These are phyloP conservation scores for Globia sparganii DNA, from an alignment of 2,888 invertebrate species.

Conservation along the genomic window DNA sequence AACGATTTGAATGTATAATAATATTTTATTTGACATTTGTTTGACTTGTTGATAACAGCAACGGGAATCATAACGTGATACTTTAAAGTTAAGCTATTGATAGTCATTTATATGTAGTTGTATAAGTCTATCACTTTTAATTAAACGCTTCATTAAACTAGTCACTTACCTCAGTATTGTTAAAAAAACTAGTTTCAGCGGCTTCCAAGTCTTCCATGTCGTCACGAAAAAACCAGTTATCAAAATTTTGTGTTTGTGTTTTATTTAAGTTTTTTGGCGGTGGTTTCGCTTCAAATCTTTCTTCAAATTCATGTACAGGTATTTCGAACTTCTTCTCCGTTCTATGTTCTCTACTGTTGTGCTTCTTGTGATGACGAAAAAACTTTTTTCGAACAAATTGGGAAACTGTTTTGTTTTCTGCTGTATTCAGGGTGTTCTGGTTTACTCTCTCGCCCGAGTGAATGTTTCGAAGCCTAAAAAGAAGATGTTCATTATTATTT, in stretches of 20 bases:
- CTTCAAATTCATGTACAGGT: constrained; percentile 91
- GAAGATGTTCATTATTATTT: neutral
- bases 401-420: constrained; percentile 71
- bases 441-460: constrained; percentile 79
- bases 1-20: neutral
- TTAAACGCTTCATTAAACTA: neutral
- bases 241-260: constrained; percentile 75
- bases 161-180: constrained; percentile 76
- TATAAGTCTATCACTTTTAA: neutral
- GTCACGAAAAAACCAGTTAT: constrained; percentile 86
- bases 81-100: neutral
- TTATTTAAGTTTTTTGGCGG: constrained; percentile 79
- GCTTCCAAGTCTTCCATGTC: constrained; percentile 84
- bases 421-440: constrained; percentile 73
- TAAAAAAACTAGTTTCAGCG: constrained; percentile 78
- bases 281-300: constrained; percentile 89
- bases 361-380: constrained; percentile 86
- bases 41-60: neutral
- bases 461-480: constrained; percentile 81
- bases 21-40: neutral
- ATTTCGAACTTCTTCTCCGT: constrained; percentile 79
- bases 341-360: constrained; percentile 72
- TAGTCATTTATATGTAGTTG: neutral
- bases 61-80: neutral
- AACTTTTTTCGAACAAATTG: constrained; percentile 79